Evolutionary conservation across 2,797 vertebrate species (phyloP), one percentile per base, ranked within the genome.

Genomic region (Chelon labrosus): DNA sequence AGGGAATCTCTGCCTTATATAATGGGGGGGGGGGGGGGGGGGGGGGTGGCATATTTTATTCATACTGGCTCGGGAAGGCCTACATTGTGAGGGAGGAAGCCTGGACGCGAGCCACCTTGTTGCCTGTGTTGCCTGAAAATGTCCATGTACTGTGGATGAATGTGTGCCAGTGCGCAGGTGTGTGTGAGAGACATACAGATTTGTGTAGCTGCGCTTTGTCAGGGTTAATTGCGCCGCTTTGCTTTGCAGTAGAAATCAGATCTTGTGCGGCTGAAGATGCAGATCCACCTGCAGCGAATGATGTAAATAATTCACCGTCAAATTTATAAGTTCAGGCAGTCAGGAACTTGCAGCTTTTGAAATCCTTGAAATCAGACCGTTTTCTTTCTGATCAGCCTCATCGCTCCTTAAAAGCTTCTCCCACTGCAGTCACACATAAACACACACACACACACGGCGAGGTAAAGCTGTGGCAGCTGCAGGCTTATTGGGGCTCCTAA

Each of bases 41-140:
- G n/a, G 68, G 10, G 10, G 11, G 17, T 10, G 59, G 51, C 73
- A 90, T 90, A 22, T 91, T 91, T 92, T 77, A 91, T 91, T 91
- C 78, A 91, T 86, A 11, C 60, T 27, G 69, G 78, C 72, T 60
- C 0, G 12, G 37, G 49, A 10, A 73, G 89, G 82, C 79, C 75
- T 63, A 41, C 79, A 44, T 66, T 49, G 75, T 76, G 64, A 74
- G 65, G 39, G 47, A 62, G 53, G 46, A 67, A 64, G 0, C 55
- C 39, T 75, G 83, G 73, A 69, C 68, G 47, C 25, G 54, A 79
- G 79, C 82, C 81, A 68, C 39, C 77, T 42, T 75, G 68, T 77
- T 82, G 75, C 51, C 63, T 56, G 27, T 22, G 22, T 22, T 22
- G 22, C 22, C 22, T 22, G 22, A 22, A 63, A 35, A 31, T 39